These are phyloP conservation scores for Anguilla obscura DNA, from an alignment of 2,797 vertebrate species.

Conservation along the genomic window DNA sequence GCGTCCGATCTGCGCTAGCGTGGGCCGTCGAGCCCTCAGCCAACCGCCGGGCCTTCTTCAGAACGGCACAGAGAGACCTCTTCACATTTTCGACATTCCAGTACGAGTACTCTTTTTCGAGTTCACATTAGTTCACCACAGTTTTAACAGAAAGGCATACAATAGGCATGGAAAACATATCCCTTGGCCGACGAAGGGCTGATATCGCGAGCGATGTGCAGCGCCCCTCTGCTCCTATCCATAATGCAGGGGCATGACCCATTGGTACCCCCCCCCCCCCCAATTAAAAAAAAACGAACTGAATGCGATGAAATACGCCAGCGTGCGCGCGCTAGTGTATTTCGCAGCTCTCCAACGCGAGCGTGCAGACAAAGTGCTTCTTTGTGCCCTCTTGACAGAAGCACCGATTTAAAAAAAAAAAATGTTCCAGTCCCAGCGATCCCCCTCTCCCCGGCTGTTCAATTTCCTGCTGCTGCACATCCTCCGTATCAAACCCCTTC, in stretches of 20 bases:
- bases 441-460: constrained; percentile 55
- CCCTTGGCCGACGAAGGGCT: constrained; percentile 15
- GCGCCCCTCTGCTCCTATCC: neutral
- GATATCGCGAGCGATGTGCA: neutral
- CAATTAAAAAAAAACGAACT: neutral
- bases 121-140: constrained; percentile 37
- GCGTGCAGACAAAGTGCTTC: constrained; percentile 32
- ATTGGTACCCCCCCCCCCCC: neutral
- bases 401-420: constrained; percentile 29
- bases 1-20: neutral
- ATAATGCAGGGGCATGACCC: neutral
- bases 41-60: constrained; percentile 19
- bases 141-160: constrained; percentile 33
- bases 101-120: constrained; percentile 30
- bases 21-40: neutral
- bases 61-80: constrained; percentile 23
- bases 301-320: neutral
- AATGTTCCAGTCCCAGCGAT: constrained; percentile 41
- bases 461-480: constrained; percentile 46
- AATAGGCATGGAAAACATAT: constrained; percentile 33
- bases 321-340: constrained; percentile 8
- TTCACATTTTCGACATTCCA: constrained; percentile 35
- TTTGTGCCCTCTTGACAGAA: constrained; percentile 32
- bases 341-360: constrained; percentile 15
- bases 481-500: constrained; percentile 48